Evolutionary conservation across 92 coral and sea anemone species (phyloP).

Genomic region (Porites rus): DNA sequence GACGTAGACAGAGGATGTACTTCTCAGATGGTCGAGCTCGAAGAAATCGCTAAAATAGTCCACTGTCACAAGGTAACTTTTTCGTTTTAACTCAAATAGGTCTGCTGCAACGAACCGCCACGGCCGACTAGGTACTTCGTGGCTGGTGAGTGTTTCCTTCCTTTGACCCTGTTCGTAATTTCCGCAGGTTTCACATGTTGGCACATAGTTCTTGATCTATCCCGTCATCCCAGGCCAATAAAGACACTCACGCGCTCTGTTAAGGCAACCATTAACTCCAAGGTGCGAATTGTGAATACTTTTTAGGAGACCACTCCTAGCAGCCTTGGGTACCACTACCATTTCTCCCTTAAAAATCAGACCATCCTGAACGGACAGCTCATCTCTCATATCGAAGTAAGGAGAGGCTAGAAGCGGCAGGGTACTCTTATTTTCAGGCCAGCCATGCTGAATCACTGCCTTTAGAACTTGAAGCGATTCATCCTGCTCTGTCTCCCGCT

Average conservation of each 20-base stretch:
- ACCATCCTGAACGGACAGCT: conserved; percentile 45
- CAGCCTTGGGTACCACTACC: conserved; percentile 20
- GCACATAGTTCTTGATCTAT: conserved; percentile 38
- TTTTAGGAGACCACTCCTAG: conserved; percentile 14
- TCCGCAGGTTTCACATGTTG: not conserved
- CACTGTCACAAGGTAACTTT: not conserved
- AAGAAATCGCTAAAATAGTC: conserved; percentile 32
- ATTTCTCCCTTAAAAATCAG: conserved; percentile 41
- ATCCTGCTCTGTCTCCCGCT: conserved; percentile 28
- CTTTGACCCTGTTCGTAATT: conserved; percentile 41
- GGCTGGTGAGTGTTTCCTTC: conserved; percentile 26
- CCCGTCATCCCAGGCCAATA: conserved; percentile 44
- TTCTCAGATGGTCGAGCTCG: conserved; percentile 22
- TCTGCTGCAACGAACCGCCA: not conserved
- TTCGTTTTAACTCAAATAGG: conserved; percentile 25
- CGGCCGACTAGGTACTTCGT: too few relatives aligned
- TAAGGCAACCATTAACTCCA: conserved; percentile 32
- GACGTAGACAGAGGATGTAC: not conserved
- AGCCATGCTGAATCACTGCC: conserved; percentile 22
- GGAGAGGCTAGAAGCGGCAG: conserved; percentile 24
- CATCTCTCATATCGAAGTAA: conserved; percentile 29
- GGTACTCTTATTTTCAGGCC: conserved; percentile 21
- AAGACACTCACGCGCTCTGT: conserved; percentile 38
- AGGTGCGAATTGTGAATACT: conserved; percentile 31
- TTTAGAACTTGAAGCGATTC: conserved; percentile 27